These are phyloP conservation scores for Stichopus chloronotus DNA, from an alignment of 35 echinoderm and acorn worm genomes.

Conservation along the genomic window DNA sequence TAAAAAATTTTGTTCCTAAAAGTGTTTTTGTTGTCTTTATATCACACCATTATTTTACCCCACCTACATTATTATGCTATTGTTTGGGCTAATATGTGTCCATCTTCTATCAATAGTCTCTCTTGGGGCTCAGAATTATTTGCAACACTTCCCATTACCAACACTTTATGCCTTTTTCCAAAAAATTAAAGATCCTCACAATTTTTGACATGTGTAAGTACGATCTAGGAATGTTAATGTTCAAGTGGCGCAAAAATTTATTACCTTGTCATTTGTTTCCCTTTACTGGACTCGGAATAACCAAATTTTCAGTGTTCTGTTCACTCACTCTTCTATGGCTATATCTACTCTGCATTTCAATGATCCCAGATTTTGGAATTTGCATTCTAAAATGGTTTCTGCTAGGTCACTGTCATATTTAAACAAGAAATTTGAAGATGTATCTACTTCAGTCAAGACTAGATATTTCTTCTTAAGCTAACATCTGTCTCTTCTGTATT, in stretches of 20 bases:
- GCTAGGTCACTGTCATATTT: background rate
- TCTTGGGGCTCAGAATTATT: slow-evolving; percentile 9
- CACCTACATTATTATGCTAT: slow-evolving; percentile 3
- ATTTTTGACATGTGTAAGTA: background rate
- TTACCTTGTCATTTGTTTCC: background rate
- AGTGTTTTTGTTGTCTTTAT: background rate
- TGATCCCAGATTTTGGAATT: background rate
- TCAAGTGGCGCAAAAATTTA: background rate
- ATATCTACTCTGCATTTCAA: background rate
- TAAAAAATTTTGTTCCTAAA: background rate
- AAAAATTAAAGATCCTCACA: background rate
- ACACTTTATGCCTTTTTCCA: background rate
- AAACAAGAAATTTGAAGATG: too few relatives aligned
- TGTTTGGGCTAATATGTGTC: background rate
- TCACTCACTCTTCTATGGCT: slow-evolving; percentile 9
- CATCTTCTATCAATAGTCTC: slow-evolving; percentile 15
- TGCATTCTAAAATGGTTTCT: background rate
- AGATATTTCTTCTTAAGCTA: too few relatives aligned
- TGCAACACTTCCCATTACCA: slow-evolving; percentile 16
- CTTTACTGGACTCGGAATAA: background rate
- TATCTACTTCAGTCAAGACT: too few relatives aligned
- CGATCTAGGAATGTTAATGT: background rate
- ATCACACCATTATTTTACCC: background rate
- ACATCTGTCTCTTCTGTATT: too few relatives aligned
- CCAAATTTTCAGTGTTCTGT: slow-evolving; percentile 1